Conservation (phyloP, 2,888 invertebrate species). For the Leucoma salicis region DNA sequence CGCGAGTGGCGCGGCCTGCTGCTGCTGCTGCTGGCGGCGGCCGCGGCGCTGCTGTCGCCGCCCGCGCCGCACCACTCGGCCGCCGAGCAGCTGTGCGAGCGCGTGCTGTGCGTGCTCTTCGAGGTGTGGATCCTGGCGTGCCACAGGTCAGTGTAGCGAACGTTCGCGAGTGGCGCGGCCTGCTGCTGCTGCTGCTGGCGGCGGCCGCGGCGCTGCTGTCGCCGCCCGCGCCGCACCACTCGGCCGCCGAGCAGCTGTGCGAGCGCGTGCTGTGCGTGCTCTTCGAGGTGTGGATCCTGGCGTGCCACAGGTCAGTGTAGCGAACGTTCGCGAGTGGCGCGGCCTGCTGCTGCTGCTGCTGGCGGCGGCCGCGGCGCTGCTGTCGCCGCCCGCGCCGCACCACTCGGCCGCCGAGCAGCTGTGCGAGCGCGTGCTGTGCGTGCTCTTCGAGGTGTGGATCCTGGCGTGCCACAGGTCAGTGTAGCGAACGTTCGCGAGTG, state of each 20-base stretch:
- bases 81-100: slow-evolving; percentile 96
- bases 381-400: slow-evolving; percentile 95
- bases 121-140: slow-evolving; percentile 87
- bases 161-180: slow-evolving; percentile 86
- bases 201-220: slow-evolving; percentile 95
- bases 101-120: slow-evolving; percentile 95
- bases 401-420: slow-evolving; percentile 98
- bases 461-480: slow-evolving; percentile 80
- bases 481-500: too few species aligned
- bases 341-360: slow-evolving; percentile 92
- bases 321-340: slow-evolving; percentile 83
- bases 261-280: slow-evolving; percentile 96
- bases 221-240: slow-evolving; percentile 96
- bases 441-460: slow-evolving; percentile 92
- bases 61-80: slow-evolving; percentile 97
- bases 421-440: slow-evolving; percentile 95
- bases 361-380: slow-evolving; percentile 91
- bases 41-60: slow-evolving; percentile 94
- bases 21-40: slow-evolving; percentile 90
- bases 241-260: slow-evolving; percentile 97
- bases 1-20: slow-evolving; percentile 93
- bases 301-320: slow-evolving; percentile 74
- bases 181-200: slow-evolving; percentile 90
- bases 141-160: slow-evolving; percentile 60
- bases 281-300: slow-evolving; percentile 89